Conservation (phyloP, 2,113 vertebrate species). For the Equus przewalskii region DNA sequence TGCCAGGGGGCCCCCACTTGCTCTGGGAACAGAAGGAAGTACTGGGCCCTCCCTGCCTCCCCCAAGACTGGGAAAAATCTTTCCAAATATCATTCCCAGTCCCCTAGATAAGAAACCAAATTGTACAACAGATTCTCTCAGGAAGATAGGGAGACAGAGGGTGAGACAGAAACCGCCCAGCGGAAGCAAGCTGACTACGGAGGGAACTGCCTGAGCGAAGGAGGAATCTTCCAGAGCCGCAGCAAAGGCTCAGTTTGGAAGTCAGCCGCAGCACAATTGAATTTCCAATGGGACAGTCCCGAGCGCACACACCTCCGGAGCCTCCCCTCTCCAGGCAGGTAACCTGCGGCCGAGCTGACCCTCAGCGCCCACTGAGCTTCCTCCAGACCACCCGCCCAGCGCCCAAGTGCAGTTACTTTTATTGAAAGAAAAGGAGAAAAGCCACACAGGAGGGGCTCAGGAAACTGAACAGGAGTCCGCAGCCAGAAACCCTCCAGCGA, state of each 20-base stretch:
- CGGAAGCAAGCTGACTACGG: not conserved
- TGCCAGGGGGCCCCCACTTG: not conserved
- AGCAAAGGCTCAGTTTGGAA: not conserved
- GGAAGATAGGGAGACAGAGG: not conserved
- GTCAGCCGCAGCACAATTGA: not conserved
- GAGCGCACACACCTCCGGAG: not conserved
- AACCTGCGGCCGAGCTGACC: not conserved
- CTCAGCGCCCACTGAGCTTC: not conserved
- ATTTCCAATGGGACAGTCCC: not conserved
- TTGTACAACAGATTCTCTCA: slow-evolving; percentile 27
- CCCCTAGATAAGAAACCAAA: not conserved
- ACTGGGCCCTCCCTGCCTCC: not conserved
- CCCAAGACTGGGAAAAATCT: not conserved
- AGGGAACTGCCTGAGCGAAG: slow-evolving; percentile 35
- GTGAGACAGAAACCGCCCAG: not conserved
- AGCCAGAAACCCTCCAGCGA: slow-evolving; percentile 5
- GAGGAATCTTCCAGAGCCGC: slow-evolving; percentile 32
- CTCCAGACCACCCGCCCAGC: slow-evolving; percentile 26
- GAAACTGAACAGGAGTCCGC: slow-evolving; percentile 59
- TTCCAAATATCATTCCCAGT: not conserved
- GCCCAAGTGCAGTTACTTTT: slow-evolving; percentile 52
- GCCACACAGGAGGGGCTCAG: not conserved
- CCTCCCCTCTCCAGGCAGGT: not conserved
- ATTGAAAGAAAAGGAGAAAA: slow-evolving; percentile 49
- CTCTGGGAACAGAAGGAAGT: not conserved